Evolutionary conservation across 2,113 vertebrate genomes (phyloP).

Genomic region (Halcyon senegalensis): DNA sequence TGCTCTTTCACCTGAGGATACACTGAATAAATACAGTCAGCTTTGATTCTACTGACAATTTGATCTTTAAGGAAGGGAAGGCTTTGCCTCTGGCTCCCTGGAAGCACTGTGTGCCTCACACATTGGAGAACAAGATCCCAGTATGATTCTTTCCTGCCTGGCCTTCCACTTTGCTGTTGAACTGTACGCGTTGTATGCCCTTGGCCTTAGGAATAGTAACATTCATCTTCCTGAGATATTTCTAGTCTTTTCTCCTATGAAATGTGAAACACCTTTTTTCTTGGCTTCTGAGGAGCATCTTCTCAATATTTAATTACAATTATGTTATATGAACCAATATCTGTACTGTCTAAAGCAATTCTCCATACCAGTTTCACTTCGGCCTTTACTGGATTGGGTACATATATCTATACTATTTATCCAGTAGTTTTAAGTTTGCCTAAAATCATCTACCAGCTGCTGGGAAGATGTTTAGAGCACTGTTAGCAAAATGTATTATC

Average conservation of each 20-base stretch:
- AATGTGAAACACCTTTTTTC: not conserved
- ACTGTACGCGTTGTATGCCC: not conserved
- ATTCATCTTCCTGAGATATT: not conserved
- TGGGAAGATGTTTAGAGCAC: not conserved
- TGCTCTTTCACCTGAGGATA: not conserved
- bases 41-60: not conserved
- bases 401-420: not conserved
- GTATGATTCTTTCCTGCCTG: not conserved
- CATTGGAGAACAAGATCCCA: not conserved
- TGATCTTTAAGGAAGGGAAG: not conserved
- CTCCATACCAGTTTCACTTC: not conserved
- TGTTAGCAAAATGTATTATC: not conserved
- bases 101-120: not conserved
- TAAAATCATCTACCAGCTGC: constrained; percentile 19
- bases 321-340: not conserved
- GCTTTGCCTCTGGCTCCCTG: not conserved
- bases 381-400: not conserved
- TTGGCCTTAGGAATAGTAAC: not conserved
- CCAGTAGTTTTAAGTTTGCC: not conserved
- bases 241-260: not conserved
- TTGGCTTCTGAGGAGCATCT: not conserved
- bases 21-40: not conserved
- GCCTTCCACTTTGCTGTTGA: not conserved
- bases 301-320: constrained; percentile 4
- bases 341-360: not conserved